Evolutionary conservation across 2,797 vertebrate species (phyloP).

Genomic region (Hylomyscus alleni): DNA sequence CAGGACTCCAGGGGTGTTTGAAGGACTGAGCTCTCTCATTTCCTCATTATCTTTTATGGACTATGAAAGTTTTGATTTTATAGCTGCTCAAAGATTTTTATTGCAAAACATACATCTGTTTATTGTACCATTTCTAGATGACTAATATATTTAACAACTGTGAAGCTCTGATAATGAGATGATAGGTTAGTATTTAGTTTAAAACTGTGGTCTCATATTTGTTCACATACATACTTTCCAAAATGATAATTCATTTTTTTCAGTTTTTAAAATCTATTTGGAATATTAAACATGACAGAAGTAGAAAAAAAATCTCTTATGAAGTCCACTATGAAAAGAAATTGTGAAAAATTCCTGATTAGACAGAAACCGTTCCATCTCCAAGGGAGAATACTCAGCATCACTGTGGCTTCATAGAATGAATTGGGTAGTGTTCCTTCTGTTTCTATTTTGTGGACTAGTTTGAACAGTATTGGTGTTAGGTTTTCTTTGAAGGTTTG

Average conservation of each 20-base stretch:
- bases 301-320: no score
- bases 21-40: neutral
- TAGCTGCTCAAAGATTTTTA: slow-evolving; percentile 57
- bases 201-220: slow-evolving; percentile 4
- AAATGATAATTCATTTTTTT: slow-evolving; percentile 28
- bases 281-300: no score
- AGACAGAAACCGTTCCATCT: no score
- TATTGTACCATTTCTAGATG: neutral
- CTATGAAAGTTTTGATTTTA: neutral
- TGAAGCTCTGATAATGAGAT: neutral
- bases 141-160: neutral
- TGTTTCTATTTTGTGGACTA: no score
- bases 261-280: no score
- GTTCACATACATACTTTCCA: neutral
- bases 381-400: no score
- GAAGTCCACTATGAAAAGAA: no score
- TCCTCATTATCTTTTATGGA: neutral
- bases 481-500: no score
- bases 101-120: neutral
- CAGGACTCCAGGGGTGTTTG: neutral
- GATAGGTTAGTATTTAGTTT: neutral
- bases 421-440: no score
- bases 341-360: no score
- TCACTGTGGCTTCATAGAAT: no score
- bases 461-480: no score